A percentile compares a stretch with the other conserved stretches of the same genome.
These are phyloP conservation scores for Caenorhabditis drosophilae DNA, from an alignment of 2,888 invertebrate genomes.

Conservation along the genomic window DNA sequence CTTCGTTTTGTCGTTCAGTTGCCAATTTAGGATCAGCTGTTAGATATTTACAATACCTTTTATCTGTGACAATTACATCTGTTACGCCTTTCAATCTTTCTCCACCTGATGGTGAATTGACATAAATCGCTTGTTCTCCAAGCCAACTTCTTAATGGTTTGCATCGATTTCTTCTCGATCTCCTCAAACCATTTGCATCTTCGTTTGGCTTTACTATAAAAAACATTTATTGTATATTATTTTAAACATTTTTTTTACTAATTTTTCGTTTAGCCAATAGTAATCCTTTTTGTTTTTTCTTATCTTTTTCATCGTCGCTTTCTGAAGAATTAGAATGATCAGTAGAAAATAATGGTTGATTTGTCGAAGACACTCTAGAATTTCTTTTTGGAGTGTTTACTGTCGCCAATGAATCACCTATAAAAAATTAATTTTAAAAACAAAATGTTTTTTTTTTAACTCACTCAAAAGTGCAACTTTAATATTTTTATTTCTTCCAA, in stretches of 20 bases:
- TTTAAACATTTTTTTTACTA: conserved; percentile 11
- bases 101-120: conserved; percentile 24
- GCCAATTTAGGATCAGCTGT: conserved; percentile 24
- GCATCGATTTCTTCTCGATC: conserved; percentile 24
- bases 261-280: conserved; percentile 14
- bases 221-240: background rate
- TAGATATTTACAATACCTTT: conserved; percentile 15
- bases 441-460: no score
- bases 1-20: conserved; percentile 15
- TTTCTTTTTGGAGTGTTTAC: conserved; percentile 12
- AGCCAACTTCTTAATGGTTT: conserved; percentile 39
- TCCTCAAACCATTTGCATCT: conserved; percentile 6
- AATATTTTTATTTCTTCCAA: no score
- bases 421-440: no score
- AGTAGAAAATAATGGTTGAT: background rate
- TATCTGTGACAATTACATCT: conserved; percentile 24
- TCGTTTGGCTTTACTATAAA: conserved; percentile 26
- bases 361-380: background rate
- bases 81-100: conserved; percentile 22
- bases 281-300: background rate
- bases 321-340: conserved; percentile 1
- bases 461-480: no score
- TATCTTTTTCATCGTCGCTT: background rate
- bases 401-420: no score
- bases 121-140: conserved; percentile 32